Conservation (phyloP, 2,113 vertebrate genomes). For the Syngnathus scovelli region DNA sequence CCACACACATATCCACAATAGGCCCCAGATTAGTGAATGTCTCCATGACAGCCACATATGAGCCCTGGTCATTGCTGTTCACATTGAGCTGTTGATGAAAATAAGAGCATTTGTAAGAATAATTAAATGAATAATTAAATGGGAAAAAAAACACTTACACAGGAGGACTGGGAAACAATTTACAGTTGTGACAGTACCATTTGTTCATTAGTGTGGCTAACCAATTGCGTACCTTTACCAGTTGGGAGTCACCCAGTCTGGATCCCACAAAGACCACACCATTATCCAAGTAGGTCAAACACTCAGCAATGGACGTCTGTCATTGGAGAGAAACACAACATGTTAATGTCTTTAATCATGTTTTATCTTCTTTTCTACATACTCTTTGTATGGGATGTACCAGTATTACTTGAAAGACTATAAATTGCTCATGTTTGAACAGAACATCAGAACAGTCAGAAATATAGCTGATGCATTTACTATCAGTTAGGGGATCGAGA, state of each 20-base stretch:
- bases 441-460: neutral
- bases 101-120: neutral
- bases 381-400: neutral
- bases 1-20: conserved; percentile 98
- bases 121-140: neutral
- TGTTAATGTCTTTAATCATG: no score
- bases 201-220: neutral
- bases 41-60: conserved; percentile 95
- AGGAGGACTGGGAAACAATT: neutral
- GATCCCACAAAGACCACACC: conserved; percentile 97
- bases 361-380: no score
- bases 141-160: no score
- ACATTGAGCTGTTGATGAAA: conserved; percentile 81
- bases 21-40: conserved; percentile 97
- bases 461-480: neutral
- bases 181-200: neutral
- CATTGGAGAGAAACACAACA: conserved; percentile 9
- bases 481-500: neutral
- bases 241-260: conserved; percentile 92
- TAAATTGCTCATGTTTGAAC: neutral
- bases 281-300: conserved; percentile 94
- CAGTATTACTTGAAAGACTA: neutral
- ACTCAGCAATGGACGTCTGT: conserved; percentile 96
- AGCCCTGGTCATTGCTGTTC: conserved; percentile 97
- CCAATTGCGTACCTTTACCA: conserved; percentile 82